Conservation (phyloP, 2,113 vertebrate species). For the Hippocampus zosterae region DNA sequence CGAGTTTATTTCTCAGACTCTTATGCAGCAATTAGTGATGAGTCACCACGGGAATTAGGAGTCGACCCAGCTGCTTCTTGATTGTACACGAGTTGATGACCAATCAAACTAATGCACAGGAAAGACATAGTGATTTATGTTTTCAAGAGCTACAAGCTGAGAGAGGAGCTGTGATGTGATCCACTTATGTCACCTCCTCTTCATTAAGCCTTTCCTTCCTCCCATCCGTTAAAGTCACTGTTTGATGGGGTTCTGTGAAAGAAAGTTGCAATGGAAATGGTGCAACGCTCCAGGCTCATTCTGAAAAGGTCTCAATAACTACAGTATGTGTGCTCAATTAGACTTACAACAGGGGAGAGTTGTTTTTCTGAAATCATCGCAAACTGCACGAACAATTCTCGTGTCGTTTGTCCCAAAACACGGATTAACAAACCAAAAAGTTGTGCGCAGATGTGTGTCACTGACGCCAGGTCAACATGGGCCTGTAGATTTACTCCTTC, state of each 20-base stretch:
- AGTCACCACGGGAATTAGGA: not conserved
- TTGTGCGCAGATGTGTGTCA: too few relatives aligned
- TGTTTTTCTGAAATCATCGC: too few relatives aligned
- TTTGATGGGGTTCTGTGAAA: not conserved
- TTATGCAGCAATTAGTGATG: conserved; percentile 6
- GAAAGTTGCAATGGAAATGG: not conserved
- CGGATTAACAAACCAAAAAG: not conserved
- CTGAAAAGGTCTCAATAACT: not conserved
- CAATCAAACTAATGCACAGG: not conserved
- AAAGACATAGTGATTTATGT: not conserved
- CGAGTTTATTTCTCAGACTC: not conserved
- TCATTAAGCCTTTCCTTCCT: not conserved
- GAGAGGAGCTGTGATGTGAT: conserved; percentile 2
- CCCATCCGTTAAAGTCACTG: not conserved
- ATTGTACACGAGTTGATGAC: not conserved
- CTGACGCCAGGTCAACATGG: too few relatives aligned
- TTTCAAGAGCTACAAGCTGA: not conserved
- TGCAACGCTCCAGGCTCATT: not conserved
- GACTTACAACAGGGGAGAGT: too few relatives aligned
- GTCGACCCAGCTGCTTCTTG: not conserved
- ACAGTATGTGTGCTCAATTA: not conserved
- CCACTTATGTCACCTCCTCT: conserved; percentile 1
- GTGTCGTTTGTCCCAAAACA: not conserved
- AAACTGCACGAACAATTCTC: not conserved
- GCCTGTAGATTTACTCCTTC: too few relatives aligned